Conservation (phyloP, 2,113 vertebrate genomes). For the Seriola aureovittata region DNA sequence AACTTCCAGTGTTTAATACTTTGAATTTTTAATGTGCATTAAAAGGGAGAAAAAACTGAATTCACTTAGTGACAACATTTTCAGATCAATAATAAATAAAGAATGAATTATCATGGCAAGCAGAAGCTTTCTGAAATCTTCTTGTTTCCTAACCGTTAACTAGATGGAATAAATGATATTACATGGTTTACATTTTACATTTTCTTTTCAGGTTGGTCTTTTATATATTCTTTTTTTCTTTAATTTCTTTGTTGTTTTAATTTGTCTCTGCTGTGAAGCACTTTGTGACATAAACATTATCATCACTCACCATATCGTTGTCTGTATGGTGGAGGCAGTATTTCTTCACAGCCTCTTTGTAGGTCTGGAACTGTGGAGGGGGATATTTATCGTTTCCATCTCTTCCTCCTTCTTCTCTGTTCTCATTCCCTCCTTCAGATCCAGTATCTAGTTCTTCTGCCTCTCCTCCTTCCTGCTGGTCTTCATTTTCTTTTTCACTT, state of each 20-base stretch:
- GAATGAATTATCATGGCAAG: too few relatives aligned
- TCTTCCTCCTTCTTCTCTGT: neutral
- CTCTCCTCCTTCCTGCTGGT: conserved; percentile 14
- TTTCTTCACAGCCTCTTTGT: conserved; percentile 84
- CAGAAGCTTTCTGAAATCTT: too few relatives aligned
- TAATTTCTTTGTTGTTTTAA: neutral
- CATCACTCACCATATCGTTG: conserved; percentile 87
- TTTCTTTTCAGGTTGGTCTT: too few relatives aligned
- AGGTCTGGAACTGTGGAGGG: conserved; percentile 77
- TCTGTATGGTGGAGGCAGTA: conserved; percentile 88
- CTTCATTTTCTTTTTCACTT: conserved; percentile 5
- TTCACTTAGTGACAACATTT: too few relatives aligned
- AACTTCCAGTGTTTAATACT: too few relatives aligned
- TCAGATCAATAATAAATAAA: too few relatives aligned
- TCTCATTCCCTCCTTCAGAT: conserved; percentile 16
- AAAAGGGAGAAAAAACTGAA: too few relatives aligned
- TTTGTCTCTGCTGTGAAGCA: neutral
- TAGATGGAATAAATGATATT: too few relatives aligned
- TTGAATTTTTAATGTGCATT: too few relatives aligned
- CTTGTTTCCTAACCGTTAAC: too few relatives aligned
- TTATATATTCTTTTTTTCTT: too few relatives aligned
- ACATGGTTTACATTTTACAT: too few relatives aligned
- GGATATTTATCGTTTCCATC: neutral
- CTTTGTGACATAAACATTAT: neutral
- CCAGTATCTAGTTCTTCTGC: neutral